Evolutionary conservation across 1,140 invertebrate species (phyloP).

Genomic region (Drosophila bipectinata): DNA sequence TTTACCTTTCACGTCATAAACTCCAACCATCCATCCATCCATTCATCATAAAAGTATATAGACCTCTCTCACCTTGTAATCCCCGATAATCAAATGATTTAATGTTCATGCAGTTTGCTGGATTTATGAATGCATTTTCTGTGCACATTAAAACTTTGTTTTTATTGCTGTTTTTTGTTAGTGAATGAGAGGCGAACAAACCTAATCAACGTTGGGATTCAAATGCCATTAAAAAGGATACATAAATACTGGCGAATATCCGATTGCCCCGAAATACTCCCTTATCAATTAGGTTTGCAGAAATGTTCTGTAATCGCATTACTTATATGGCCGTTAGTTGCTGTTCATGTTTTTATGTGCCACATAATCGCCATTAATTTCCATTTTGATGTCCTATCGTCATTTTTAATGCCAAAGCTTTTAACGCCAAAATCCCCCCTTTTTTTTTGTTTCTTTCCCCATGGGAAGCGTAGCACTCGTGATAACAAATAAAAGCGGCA

Average conservation of each 20-base stretch:
- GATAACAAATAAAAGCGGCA: conserved; percentile 58
- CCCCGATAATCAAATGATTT: neutral
- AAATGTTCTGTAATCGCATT: conserved; percentile 36
- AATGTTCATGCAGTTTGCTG: neutral
- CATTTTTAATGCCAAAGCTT: conserved; percentile 72
- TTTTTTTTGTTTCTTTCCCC: neutral
- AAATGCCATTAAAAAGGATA: conserved; percentile 32
- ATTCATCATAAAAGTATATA: neutral
- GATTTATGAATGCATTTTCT: conserved; percentile 21
- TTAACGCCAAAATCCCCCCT: conserved; percentile 45
- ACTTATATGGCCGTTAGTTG: conserved; percentile 51
- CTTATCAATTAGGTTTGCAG: conserved; percentile 35
- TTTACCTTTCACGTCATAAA: neutral
- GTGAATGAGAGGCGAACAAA: neutral
- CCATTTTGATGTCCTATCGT: conserved; percentile 59
- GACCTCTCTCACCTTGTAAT: neutral
- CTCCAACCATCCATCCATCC: neutral
- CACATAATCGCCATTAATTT: conserved; percentile 58
- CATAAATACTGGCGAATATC: conserved; percentile 9
- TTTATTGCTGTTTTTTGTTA: conserved; percentile 4
- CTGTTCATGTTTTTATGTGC: conserved; percentile 48
- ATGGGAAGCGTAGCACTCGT: conserved; percentile 24
- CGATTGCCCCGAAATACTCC: conserved; percentile 5
- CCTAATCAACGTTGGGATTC: conserved; percentile 7
- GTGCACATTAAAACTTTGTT: conserved; percentile 5